Base-by-base conservation (phyloP, 2,888 invertebrate species). In the Aspidiotus rigidus region DNA sequence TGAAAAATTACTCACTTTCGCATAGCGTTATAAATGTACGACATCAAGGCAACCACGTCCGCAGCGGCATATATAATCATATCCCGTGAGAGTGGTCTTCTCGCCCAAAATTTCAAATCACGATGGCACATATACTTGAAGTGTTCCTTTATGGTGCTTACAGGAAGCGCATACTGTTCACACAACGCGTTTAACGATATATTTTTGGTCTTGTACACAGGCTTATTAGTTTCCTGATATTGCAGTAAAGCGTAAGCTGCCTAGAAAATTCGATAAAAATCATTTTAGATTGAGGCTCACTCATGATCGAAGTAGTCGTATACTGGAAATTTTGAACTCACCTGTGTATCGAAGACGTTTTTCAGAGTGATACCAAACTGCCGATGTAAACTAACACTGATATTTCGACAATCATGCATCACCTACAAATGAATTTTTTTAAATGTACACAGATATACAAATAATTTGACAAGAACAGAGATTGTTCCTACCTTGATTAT, bases 151-250 rank as follows among this genome's bases (percentile, higher is more conserved):
- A 93, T 86, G 1, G 93, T 91, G 80, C 94, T 95, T 76, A 86
- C 83, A 0, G 91, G 89, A 62, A 91, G 91, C 76, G 88, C 89
- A 78, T 94, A 93, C 72, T 87, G 83, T 79, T 93, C 90, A 79
- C 95, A 95, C 69, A 97, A 81, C 67, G 93, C 90, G 81, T 93
- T 93, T 70, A 96, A 81, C 74, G 93, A 92, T 62, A 94, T 86
- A 77, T 92, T 92, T 80, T 95, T 94, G 66, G 93, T 92, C 81
- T 96, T 96, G 77, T 94, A 92, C 64, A 95, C 91, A 49, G 95
- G 93, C 75, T 91, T 89, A 72, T 88, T 87, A 71, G 88, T 90
- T 75, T 92, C 90, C 80, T 94, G 94, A 76, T 87, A 88, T 76
- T 94, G 92, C 62, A 96, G 80, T 11, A 96, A 89, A 67, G 94